Base-by-base conservation (phyloP, 1,140 invertebrate genomes). In the Neodiprion pinetum region DNA sequence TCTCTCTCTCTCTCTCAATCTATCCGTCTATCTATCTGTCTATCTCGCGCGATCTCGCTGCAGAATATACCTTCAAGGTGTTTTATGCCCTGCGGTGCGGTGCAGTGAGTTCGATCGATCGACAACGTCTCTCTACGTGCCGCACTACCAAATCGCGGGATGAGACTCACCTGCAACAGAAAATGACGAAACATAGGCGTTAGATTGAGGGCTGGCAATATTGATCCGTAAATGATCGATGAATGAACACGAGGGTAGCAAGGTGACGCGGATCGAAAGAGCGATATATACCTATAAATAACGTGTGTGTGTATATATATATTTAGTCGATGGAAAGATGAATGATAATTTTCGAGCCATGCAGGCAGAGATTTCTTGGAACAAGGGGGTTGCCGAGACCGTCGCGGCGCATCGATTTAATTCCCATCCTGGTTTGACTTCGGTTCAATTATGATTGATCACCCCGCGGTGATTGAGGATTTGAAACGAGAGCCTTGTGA, bases 381-480 rank as follows among this genome's bases (percentile, higher is more conserved):
- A 47, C 11, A 14, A 48, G 70, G 21, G 70, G 28, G 28, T 40
- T 5, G n/a, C 68, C 2, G 7, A 14, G 61, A 21, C 12, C 17
- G 12, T 17, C 17, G 61, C 12, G 12, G 12, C 1, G 12, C 12
- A 47, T 69, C 67, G 67, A 69, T 69, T 69, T 69, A 69, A 69
- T 69, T 69, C 23, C 23, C 67, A 69, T 72, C 67, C 77, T 23
- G 61, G 72, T 76, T 79, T 76, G 47, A 69, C 74, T 78, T 78
- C 79, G 82, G 79, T 84, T 86, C 84, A 86, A 86, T 88, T 88
- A 84, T 86, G 84, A 87, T 88, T 87, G 86, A 88, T 87, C 83
- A 85, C 84, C 84, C 53, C 78, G 48, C 80, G 84, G 78, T 86
- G 84, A 86, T 86, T 86, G 86, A 87, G 81, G 83, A 84, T 84